Base-by-base conservation (phyloP, 2,888 invertebrate species). In the Pterobdella sp. region DNA sequence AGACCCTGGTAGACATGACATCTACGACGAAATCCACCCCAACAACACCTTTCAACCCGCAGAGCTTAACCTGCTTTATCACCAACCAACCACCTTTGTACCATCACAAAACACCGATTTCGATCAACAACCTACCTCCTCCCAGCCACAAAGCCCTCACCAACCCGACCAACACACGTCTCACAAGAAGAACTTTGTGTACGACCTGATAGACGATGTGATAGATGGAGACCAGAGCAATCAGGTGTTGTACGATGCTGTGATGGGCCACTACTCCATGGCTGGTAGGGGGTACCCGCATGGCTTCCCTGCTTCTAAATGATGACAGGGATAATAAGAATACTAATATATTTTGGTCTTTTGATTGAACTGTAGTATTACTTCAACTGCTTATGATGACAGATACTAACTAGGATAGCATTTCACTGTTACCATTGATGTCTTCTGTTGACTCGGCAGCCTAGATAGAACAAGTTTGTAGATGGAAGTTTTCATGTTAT, bases 241-340 rank as follows among this genome's bases (percentile, higher is more conserved):
- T 26, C 73, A 73, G 32, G 36, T 34, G 14, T 22, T 63, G 26
- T 69, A 63, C 29, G 73, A 73, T 32, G 37, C 37, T n/a, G 31
- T 60, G 26, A 35, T 34, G 29, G 69, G 60, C 31, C 69, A 73
- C 29, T 73, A 69, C 37, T 69, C 69, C 10, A 29, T 32, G n/a
- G 68, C 69, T 29, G 73, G 69, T 10, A 32, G 69, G 64, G 73
- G 73, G 22, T 72, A 72, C 67, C 72, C 72, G 1, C 72, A 72
- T 35, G 72, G 72, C 18, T 31, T 72, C 49, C 1, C 22, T 34
- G 37, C 3, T n/a, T 32, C 67, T 3, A 35, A 64, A 29, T 29
- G n/a, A 35, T 34, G 22, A 7, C n/a, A n/a, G 26, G 7, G n/a
- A n/a, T n/a, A n/a, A n/a, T n/a, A n/a, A n/a, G n/a, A n/a, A n/a